A percentile compares a stretch with the other conserved stretches of the same genome.
These are phyloP conservation scores for Chymomyza fuscimana DNA, from an alignment of 2,888 invertebrate genomes.

Conservation along the genomic window DNA sequence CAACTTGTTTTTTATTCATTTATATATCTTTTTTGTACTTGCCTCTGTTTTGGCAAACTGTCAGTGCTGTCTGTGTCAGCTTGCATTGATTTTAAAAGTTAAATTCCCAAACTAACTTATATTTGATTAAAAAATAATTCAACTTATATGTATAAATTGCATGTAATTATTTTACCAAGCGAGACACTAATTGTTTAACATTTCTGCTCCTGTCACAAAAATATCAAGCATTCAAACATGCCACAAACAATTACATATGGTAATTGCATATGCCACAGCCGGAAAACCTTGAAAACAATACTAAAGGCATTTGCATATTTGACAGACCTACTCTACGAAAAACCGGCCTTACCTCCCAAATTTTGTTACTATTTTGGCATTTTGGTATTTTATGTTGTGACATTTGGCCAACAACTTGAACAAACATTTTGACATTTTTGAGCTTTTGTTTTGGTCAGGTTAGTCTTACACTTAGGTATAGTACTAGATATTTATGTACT, in stretches of 20 bases:
- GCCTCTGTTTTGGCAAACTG: neutral
- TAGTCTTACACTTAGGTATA: neutral
- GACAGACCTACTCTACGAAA: slow-evolving; percentile 49
- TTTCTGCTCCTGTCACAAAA: slow-evolving; percentile 33
- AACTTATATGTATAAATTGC: slow-evolving; percentile 29
- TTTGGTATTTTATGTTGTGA: slow-evolving; percentile 36
- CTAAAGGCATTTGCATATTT: slow-evolving; percentile 60
- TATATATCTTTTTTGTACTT: too few species aligned
- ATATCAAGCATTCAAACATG: slow-evolving; percentile 1
- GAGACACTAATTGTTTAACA: slow-evolving; percentile 54
- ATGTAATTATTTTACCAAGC: slow-evolving; percentile 40
- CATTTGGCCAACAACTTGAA: slow-evolving; percentile 41
- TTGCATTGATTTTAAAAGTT: slow-evolving; percentile 48
- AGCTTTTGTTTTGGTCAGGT: neutral
- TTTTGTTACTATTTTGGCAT: slow-evolving; percentile 22
- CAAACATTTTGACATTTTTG: slow-evolving; percentile 57
- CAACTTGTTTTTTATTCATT: too few species aligned
- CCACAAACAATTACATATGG: slow-evolving; percentile 34
- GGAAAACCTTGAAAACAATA: slow-evolving; percentile 25
- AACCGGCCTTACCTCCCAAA: slow-evolving; percentile 3
- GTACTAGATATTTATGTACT: neutral
- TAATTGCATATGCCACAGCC: slow-evolving; percentile 28
- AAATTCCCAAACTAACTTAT: slow-evolving; percentile 20
- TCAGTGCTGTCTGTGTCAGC: slow-evolving; percentile 16
- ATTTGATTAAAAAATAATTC: slow-evolving; percentile 32